A percentile compares a stretch with the other conserved stretches of the same genome.
Conservation (phyloP, 2,797 vertebrate genomes). For the Hyperoplus lanceolatus region DNA sequence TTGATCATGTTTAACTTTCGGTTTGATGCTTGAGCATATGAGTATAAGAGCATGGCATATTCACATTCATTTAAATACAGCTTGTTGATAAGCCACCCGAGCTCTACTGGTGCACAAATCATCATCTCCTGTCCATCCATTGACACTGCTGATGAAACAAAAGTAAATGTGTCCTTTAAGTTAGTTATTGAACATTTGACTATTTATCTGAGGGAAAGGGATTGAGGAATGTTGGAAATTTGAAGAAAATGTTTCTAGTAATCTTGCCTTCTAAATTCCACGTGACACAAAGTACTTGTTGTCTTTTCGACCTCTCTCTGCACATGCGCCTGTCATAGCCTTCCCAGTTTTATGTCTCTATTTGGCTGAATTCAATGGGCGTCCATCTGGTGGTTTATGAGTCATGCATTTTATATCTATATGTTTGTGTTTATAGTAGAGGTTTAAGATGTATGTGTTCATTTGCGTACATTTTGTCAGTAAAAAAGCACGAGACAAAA, state of each 20-base stretch:
- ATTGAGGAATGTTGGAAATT: background rate
- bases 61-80: conserved; percentile 35
- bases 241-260: background rate
- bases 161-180: background rate
- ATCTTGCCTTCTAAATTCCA: conserved; percentile 14
- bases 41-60: background rate
- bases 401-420: background rate
- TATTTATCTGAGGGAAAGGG: background rate
- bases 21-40: conserved; percentile 1
- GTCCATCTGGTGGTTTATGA: background rate
- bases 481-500: background rate
- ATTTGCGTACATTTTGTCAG: conserved; percentile 22
- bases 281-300: conserved; percentile 42
- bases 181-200: background rate
- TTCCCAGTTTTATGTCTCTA: background rate
- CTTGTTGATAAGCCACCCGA: conserved; percentile 39
- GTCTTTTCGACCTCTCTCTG: conserved; percentile 1
- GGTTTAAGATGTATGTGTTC: conserved; percentile 2
- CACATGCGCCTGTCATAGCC: background rate
- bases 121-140: background rate
- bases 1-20: conserved; percentile 32
- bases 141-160: background rate
- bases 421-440: background rate
- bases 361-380: background rate
- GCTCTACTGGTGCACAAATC: conserved; percentile 21